Evolutionary conservation across 2,888 invertebrate genomes (phyloP), one percentile per base, ranked within the genome.

Genomic region (Omphaloscelis lunosa): DNA sequence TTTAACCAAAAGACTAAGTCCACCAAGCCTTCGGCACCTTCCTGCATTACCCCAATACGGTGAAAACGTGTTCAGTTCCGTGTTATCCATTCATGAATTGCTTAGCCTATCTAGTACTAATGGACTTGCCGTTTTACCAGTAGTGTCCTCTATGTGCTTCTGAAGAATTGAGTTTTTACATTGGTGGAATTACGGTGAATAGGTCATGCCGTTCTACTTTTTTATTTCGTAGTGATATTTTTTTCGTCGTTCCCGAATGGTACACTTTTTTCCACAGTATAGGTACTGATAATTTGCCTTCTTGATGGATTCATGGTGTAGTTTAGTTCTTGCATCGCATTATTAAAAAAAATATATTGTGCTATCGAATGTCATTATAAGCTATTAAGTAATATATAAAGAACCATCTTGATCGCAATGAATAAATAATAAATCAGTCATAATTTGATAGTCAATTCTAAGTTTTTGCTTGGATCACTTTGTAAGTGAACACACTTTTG

Each of bases 31-130:
- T 85, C 86, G 82, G 66, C 7, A 41, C 1, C 0, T 29, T 34
- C 9, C 56, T 61, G 56, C 39, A 12, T 12, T 17, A 29, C 5
- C 17, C 20, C 15, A n/a, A 41, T 79, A 72, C 51, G 70, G 79
- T 80, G 81, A 86, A 86, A 82, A 83, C 82, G 41, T 82, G 74
- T 85, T 85, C 88, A 75, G 77, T 85, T 82, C 77, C 77, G 77
- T 80, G 87, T 88, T 89, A 84, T 85, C 86, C 79, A 86, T 89
- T 89, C 87, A 85, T 87, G 89, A 86, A 88, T 89, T 86, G 88
- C 89, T 89, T 85, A 87, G 82, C 79, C 85, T 87, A 89, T 79
- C 83, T 84, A 71, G 75, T 72, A 84, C 84, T 89, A 89, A 87
- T 89, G 88, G 86, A 86, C 72, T 73, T 56, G 63, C 77, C 74